These are phyloP conservation scores for Valencia hispanica DNA, from an alignment of 2,797 vertebrate species.

Conservation along the genomic window DNA sequence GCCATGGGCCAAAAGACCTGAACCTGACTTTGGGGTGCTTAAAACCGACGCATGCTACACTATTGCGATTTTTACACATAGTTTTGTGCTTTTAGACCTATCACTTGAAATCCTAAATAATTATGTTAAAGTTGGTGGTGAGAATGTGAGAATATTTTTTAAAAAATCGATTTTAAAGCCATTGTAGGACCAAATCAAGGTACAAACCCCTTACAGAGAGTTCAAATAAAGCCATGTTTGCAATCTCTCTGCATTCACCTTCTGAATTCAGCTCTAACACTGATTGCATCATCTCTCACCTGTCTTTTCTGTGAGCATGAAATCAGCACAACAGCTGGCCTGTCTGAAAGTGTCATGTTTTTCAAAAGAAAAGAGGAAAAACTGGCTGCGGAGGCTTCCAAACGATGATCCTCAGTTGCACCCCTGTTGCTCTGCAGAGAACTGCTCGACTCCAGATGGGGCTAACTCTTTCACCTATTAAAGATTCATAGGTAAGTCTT, in stretches of 20 bases:
- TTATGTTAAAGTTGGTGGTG: not conserved
- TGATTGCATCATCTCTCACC: constrained; percentile 62
- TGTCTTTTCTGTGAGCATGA: constrained; percentile 45
- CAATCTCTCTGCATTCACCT: constrained; percentile 8
- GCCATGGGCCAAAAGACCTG: not conserved
- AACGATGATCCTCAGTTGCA: constrained; percentile 35
- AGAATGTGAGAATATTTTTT: not conserved
- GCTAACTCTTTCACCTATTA: constrained; percentile 54
- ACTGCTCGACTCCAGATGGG: constrained; percentile 66
- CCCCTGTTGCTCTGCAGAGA: constrained; percentile 50
- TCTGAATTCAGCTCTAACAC: constrained; percentile 31
- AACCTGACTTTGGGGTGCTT: not conserved
- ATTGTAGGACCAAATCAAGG: constrained; percentile 33
- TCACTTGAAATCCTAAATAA: not conserved
- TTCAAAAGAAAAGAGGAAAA: constrained; percentile 38
- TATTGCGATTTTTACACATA: not conserved
- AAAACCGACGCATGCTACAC: not conserved
- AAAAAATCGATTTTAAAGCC: too few species aligned
- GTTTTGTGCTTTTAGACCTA: not conserved
- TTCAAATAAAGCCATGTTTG: not conserved
- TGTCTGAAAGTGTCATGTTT: constrained; percentile 63
- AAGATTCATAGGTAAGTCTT: constrained; percentile 62
- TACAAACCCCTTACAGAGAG: constrained; percentile 16
- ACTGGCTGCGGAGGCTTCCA: constrained; percentile 45
- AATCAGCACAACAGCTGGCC: constrained; percentile 64